Base-by-base conservation (phyloP, 2,113 vertebrate genomes). In the Callocephalon fimbriatum region DNA sequence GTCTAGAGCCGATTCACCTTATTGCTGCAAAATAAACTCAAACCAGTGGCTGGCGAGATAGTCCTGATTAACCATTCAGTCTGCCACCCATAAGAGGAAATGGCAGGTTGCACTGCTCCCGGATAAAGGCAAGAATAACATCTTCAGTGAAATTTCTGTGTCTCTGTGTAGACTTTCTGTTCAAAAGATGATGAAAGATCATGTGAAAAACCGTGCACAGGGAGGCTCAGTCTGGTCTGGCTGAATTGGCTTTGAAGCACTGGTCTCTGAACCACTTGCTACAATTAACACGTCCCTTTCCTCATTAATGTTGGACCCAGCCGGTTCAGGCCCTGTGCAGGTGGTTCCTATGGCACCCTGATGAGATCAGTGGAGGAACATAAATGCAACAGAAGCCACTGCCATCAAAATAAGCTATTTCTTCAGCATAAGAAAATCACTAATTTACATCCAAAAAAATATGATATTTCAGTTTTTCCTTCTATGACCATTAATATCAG, bases 221-320 rank as follows among this genome's bases (percentile, higher is more conserved):
- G 37, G 38, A 90, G 20, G 8, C 21, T 93, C 17, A 77, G 59
- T 51, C 68, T 94, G 15, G 16, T 88, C 83, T 3, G 1, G 19
- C n/a, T 74, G 59, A 73, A 70, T 9, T 86, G 65, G 15, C 42
- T 92, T 88, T 96, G 94, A 94, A 79, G 48, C 63, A 53, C 23
- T 8, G 5, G 71, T 88, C 42, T 92, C 78, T 79, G 82, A 86
- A 88, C n/a, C 45, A 77, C 79, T 92, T 94, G 72, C 54, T 94
- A 89, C 86, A 94, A 95, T 92, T 91, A 95, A 22, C 79, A 84
- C 7, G 1, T 84, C 83, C 38, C 44, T 92, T 86, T 88, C 37
- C 83, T 93, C 88, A 94, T 90, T 92, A 95, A 77, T 93, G 77
- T 67, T 80, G 47, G 73, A 95, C 54, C n/a, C 86, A 95, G 92